phyloP scores from a whole-genome alignment of 2,888 invertebrate species.

The Brachynemurus nebulosus region DNA sequence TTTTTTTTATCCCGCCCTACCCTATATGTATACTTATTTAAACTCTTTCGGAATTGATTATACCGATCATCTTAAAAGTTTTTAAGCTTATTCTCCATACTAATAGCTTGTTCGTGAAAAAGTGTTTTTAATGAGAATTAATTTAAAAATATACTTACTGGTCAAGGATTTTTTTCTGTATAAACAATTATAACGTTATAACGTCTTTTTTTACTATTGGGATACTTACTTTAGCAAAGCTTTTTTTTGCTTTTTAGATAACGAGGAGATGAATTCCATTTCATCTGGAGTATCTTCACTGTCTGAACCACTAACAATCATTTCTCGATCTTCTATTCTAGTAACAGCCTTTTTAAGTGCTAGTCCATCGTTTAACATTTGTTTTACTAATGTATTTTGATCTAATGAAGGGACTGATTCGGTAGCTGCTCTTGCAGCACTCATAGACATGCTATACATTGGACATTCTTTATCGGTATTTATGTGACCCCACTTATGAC shows the following conservation, averaged over 20 bases:
- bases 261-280: constrained; percentile 65
- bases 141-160: too few species aligned
- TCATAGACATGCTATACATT: constrained; percentile 74
- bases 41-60: too few species aligned
- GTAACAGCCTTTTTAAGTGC: constrained; percentile 69
- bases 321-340: constrained; percentile 41
- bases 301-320: constrained; percentile 42
- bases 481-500: constrained; percentile 98
- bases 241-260: constrained; percentile 80
- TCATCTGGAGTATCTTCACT: constrained; percentile 44
- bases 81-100: too few species aligned
- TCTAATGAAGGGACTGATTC: constrained; percentile 53
- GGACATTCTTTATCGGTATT: constrained; percentile 97
- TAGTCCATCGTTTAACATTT: constrained; percentile 85
- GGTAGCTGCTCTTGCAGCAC: constrained; percentile 54
- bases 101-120: too few species aligned
- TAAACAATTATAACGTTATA: too few species aligned
- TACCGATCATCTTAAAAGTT: too few species aligned
- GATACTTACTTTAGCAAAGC: constrained; percentile 70
- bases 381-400: constrained; percentile 63
- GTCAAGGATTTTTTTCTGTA: too few species aligned
- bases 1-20: too few species aligned
- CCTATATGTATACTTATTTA: too few species aligned
- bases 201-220: too few species aligned
- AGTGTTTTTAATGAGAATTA: too few species aligned